These are phyloP conservation scores for Pangasius krempfi DNA, from an alignment of 2,797 vertebrate species.

Conservation along the genomic window DNA sequence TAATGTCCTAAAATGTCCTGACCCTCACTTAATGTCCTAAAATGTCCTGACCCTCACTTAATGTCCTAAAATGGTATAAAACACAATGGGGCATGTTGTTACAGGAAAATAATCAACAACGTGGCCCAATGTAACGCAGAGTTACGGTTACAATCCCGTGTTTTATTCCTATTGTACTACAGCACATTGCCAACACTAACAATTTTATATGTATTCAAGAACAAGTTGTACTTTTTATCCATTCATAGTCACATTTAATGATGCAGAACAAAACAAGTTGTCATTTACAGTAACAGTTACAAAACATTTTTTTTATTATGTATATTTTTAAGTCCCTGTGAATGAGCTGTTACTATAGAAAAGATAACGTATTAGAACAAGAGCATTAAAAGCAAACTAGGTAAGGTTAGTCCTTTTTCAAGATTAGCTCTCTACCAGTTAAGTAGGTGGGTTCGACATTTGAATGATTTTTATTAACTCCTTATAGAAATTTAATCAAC, in stretches of 20 bases:
- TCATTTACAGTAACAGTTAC: neutral
- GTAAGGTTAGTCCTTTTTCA: neutral
- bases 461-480: neutral
- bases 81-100: neutral
- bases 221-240: neutral
- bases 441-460: neutral
- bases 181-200: neutral
- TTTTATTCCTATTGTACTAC: neutral
- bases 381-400: neutral
- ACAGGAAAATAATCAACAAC: neutral
- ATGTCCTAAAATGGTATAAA: constrained; percentile 4
- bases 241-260: neutral
- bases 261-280: neutral
- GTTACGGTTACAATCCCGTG: neutral
- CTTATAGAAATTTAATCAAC: neutral
- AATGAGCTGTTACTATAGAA: neutral
- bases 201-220: neutral
- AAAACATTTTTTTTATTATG: neutral
- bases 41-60: neutral
- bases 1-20: constrained; percentile 1
- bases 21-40: neutral
- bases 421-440: neutral
- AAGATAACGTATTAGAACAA: neutral
- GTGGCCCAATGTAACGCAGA: neutral
- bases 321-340: neutral